A percentile compares a stretch with the other conserved stretches of the same genome.
Evolutionary conservation across 2,797 vertebrate species (phyloP).

Genomic region (Rhabdomys pumilio): DNA sequence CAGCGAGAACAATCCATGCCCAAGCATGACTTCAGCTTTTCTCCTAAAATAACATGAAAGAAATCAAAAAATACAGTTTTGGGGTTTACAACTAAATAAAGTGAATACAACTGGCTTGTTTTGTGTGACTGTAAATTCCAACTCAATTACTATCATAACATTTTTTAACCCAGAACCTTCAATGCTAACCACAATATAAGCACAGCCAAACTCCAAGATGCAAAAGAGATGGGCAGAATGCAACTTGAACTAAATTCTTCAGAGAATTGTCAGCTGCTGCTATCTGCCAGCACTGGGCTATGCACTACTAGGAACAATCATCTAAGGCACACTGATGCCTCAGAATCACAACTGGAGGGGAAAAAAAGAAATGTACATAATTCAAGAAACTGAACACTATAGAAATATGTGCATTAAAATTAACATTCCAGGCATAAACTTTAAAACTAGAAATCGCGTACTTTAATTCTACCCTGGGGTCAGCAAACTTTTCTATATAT

Average conservation of each 20-base stretch:
- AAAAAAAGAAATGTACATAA: conserved; percentile 38
- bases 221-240: background rate
- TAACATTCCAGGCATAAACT: conserved; percentile 37
- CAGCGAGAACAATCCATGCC: conserved; percentile 97
- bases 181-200: background rate
- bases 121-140: conserved; percentile 39
- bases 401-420: conserved; percentile 50
- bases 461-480: conserved; percentile 5
- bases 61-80: conserved; percentile 68
- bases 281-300: background rate
- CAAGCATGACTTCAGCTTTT: conserved; percentile 98
- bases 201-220: background rate
- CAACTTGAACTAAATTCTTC: conserved; percentile 32
- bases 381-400: conserved; percentile 9
- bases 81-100: conserved; percentile 36
- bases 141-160: conserved; percentile 14
- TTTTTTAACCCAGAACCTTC: background rate
- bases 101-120: background rate
- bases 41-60: conserved; percentile 91
- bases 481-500: background rate
- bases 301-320: background rate
- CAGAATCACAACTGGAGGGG: background rate
- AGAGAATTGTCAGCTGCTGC: background rate
- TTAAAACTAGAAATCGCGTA: conserved; percentile 45
- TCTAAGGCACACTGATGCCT: conserved; percentile 21